Conservation (phyloP, 2,888 invertebrate genomes). For the Aphodius granarius region DNA sequence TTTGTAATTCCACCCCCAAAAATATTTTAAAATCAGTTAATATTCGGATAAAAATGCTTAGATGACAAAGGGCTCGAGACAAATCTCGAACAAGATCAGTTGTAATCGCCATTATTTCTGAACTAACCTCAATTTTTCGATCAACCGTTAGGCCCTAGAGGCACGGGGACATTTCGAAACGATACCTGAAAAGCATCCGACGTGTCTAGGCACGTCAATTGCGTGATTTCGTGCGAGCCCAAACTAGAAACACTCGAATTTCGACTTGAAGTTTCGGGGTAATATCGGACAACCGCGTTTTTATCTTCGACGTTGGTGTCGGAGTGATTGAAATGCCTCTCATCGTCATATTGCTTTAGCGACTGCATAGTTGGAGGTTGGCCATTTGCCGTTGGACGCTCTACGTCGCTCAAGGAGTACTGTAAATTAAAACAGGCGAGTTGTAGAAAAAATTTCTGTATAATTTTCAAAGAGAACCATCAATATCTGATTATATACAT, state of each 20-base stretch:
- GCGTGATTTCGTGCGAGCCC: slow-evolving; percentile 44
- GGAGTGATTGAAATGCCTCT: neutral
- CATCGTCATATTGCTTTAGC: neutral
- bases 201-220: slow-evolving; percentile 45
- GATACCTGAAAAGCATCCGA: slow-evolving; percentile 34
- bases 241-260: slow-evolving; percentile 27
- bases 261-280: neutral
- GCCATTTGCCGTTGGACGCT: neutral
- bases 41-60: slow-evolving; percentile 29
- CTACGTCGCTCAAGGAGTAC: neutral
- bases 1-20: neutral
- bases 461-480: too few species aligned
- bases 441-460: too few species aligned
- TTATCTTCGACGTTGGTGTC: neutral
- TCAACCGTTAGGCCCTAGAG: slow-evolving; percentile 51
- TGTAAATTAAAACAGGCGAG: neutral
- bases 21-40: neutral
- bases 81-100: neutral
- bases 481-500: too few species aligned
- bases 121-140: neutral
- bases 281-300: neutral
- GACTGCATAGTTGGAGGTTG: neutral
- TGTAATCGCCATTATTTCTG: neutral
- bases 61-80: neutral
- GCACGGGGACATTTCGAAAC: slow-evolving; percentile 42